Evolutionary conservation across 2,797 vertebrate genomes (phyloP), one percentile per base, ranked within the genome.

Genomic region (Megaceryle alcyon): DNA sequence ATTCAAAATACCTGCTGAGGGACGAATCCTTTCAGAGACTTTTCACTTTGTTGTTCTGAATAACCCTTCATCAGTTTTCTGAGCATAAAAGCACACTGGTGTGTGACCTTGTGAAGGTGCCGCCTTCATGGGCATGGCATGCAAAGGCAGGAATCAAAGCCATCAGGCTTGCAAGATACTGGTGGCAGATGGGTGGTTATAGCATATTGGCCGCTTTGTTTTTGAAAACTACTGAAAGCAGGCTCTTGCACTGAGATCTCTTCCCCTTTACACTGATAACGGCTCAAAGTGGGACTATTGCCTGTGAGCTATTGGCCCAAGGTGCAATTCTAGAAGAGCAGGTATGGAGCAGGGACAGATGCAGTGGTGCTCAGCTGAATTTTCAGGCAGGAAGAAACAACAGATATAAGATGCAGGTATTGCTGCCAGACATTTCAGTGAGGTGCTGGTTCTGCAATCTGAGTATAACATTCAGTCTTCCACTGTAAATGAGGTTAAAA

Each of bases 1-100:
- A 84, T 57, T 88, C 84, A 78, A 78, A 94, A 73, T 29, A 94
- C 65, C 51, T 93, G 57, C 82, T 92, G 72, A 85, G 85, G 77
- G 59, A 92, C 0, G 0, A 71, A 68, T 44, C 76, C 77, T 86
- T 78, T 82, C 68, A 53, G 39, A 86, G 70, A 22, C 48, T 82
- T 72, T 81, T 82, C 48, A n/a, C 77, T 77, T 79, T 69, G 19
- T 22, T 93, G 19, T n/a, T 79, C 51, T 79, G 43, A 46, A 54
- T 51, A 93, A 92, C 18, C 31, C 10, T 64, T 72, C 49, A 51
- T 59, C 71, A 12, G 4, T n/a, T 89, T 83, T 66, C 60, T 15
- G 23, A 73, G 46, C 29, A 14, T 46, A 70, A 84, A 80, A 37
- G 48, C 49, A 56, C 37, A 31, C 56, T 15, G 9, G 26, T n/a